These are phyloP conservation scores for Altica lythri DNA, from an alignment of 2,888 invertebrate genomes.

Conservation along the genomic window DNA sequence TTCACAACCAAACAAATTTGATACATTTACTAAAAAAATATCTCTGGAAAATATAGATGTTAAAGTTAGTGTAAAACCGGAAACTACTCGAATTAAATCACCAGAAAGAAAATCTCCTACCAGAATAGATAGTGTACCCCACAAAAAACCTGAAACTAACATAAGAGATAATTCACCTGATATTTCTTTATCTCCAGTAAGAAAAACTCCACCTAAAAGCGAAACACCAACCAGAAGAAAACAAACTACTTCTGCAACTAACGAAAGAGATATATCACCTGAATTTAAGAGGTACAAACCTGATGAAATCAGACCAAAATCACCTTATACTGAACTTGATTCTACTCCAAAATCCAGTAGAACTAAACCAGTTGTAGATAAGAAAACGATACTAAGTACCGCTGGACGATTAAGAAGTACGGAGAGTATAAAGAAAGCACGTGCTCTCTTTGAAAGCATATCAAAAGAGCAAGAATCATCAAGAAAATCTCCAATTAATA, in stretches of 20 bases:
- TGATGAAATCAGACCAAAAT: no score
- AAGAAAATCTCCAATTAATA: constrained; percentile 2
- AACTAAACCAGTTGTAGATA: constrained; percentile 52
- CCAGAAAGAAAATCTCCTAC: constrained; percentile 21
- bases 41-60: constrained; percentile 19
- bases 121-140: constrained; percentile 16
- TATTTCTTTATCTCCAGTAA: no score
- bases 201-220: no score
- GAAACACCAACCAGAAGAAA: no score
- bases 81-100: constrained; percentile 14
- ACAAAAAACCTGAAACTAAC: constrained; percentile 25
- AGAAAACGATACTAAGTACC: constrained; percentile 48
- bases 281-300: no score
- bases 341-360: constrained; percentile 51
- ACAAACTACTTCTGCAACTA: no score
- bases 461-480: constrained; percentile 50
- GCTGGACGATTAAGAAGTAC: constrained; percentile 59
- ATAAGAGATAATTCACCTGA: constrained; percentile 34
- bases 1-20: not conserved
- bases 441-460: constrained; percentile 72
- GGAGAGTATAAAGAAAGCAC: constrained; percentile 72
- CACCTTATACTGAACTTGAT: no score
- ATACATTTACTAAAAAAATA: constrained; percentile 9
- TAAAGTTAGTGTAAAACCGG: constrained; percentile 22
- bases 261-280: constrained; percentile 31